These are phyloP conservation scores for Hephaestus fuliginosus DNA, from an alignment of 2,797 vertebrate genomes.

Conservation along the genomic window DNA sequence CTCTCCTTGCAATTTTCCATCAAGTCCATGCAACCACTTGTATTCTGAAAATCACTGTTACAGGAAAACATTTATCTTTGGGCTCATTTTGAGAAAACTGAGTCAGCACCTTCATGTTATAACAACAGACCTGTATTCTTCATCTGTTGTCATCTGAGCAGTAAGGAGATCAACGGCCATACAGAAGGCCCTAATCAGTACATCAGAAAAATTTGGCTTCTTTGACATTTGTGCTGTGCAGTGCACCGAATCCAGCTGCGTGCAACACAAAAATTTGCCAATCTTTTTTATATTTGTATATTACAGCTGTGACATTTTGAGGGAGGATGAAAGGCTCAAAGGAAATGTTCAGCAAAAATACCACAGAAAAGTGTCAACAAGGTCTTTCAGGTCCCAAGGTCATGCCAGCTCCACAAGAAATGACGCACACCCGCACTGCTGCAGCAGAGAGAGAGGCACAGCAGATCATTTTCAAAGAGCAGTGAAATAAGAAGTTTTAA, in stretches of 20 bases:
- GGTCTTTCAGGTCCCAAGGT: not conserved
- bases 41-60: not conserved
- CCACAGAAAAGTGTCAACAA: not conserved
- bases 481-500: not conserved
- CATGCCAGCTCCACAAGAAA: not conserved
- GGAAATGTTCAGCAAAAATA: not conserved
- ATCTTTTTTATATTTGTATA: not conserved
- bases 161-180: not conserved
- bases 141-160: too few species aligned
- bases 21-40: not conserved
- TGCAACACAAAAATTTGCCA: not conserved
- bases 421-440: not conserved
- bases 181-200: not conserved
- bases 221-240: conserved; percentile 5
- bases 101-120: not conserved
- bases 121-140: not conserved
- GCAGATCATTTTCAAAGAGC: not conserved
- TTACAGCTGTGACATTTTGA: not conserved
- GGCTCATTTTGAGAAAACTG: not conserved
- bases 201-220: not conserved
- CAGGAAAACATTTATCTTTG: not conserved
- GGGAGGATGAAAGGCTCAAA: not conserved
- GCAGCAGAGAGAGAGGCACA: not conserved
- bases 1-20: not conserved
- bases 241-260: not conserved